Evolutionary conservation across 2,797 vertebrate genomes (phyloP), one percentile per base, ranked within the genome.

Genomic region (Oophaga sylvatica): DNA sequence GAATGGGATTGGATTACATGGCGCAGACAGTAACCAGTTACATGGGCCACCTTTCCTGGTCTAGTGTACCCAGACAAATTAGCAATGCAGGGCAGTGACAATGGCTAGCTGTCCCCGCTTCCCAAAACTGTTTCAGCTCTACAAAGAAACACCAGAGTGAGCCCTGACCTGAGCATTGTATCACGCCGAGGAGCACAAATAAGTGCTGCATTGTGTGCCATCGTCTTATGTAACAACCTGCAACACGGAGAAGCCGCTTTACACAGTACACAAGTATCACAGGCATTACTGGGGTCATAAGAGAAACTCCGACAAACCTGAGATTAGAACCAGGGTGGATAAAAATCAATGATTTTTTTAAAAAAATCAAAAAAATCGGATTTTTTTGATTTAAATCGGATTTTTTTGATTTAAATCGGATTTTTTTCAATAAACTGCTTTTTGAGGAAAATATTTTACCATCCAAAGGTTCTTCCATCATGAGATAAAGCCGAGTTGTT

Each of bases 171-270:
- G 82, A 84, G 29, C 31, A 75, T 75, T 75, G 70, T 83, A 41
- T n/a, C 53, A 60, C 17, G 75, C 17, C 31, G 53, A 22, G 57
- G 31, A 62, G 82, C 35, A 62, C 68, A 84, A 19, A 62, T 60
- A 75, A 73, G 41, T 73, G 82, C 82, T 62, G 56, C 68, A 62
- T 75, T 73, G 68, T 83, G 68, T 19, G 68, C 31, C 41, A 75
- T 62, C 60, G 70, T 41, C 56, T 84, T 84, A 57, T 75, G 82
- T 75, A 84, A 84, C 29, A 75, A 75, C 48, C 81, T 73, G 56
- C 67, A 60, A 26, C 65, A 82, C 17, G n/a, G 53, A 16, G n/a
- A 59, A 12, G 17, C 48, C 59, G 22, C 7, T 17, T 59, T 48
- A 31, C 20, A 16, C 11, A 53, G n/a, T 63, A 67, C 8, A 56